Conservation (phyloP, 1,140 invertebrate species). For the Brachionus plicatilis region DNA sequence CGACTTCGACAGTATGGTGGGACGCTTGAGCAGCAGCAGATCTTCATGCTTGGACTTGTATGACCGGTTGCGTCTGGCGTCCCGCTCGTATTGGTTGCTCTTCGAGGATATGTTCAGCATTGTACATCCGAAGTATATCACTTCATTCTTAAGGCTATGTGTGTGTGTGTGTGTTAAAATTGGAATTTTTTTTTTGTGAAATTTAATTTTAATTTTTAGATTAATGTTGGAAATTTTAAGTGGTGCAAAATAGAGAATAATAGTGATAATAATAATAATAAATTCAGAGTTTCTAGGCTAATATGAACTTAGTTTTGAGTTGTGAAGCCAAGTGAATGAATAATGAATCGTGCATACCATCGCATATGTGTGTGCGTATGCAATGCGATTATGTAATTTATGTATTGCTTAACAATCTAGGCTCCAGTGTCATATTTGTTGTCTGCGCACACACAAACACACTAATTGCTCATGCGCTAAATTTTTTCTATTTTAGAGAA, state of each 20-base stretch:
- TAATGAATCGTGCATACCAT: background rate
- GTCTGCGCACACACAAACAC: background rate
- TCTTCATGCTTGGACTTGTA: conserved; percentile 6
- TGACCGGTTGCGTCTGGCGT: background rate
- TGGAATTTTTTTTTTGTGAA: background rate
- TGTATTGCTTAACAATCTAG: background rate
- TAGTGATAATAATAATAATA: background rate
- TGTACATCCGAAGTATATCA: background rate
- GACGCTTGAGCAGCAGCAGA: background rate
- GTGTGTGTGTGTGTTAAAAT: background rate
- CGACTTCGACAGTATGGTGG: background rate
- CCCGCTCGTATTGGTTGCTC: background rate
- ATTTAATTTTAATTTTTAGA: background rate
- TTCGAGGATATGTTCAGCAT: background rate
- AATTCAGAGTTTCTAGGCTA: background rate
- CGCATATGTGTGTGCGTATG: background rate
- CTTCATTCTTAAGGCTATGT: background rate
- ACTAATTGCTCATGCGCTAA: background rate
- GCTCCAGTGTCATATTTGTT: background rate
- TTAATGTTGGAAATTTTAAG: background rate
- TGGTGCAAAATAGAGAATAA: background rate
- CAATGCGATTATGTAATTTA: background rate
- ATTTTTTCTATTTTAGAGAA: background rate
- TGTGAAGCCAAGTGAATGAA: background rate
- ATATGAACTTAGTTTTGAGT: background rate